Evolutionary conservation across 2,113 vertebrate genomes (phyloP).

Genomic region (Myrmophylax atrothorax): DNA sequence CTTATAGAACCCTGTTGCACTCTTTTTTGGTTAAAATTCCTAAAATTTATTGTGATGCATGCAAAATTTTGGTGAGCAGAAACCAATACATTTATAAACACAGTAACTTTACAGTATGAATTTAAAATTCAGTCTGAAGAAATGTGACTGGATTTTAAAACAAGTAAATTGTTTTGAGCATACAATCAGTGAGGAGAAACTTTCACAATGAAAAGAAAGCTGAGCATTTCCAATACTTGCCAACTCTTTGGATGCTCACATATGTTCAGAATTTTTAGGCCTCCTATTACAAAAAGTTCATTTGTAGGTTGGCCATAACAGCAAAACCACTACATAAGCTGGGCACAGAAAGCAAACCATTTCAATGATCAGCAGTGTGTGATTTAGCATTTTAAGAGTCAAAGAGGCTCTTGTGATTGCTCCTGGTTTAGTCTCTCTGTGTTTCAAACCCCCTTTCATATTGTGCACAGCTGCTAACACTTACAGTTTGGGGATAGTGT

Average conservation of each 20-base stretch:
- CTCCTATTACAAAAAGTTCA: constrained; percentile 52
- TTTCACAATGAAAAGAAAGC: background rate
- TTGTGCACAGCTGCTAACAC: constrained; percentile 64
- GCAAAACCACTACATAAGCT: constrained; percentile 48
- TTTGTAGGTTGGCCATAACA: constrained; percentile 47
- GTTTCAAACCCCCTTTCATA: constrained; percentile 27
- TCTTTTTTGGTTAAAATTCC: background rate
- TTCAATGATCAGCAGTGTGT: constrained; percentile 39
- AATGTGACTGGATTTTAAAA: background rate
- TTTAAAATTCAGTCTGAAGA: background rate
- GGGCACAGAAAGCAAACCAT: constrained; percentile 38
- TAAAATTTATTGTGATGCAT: background rate
- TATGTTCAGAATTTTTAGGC: constrained; percentile 28
- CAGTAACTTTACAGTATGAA: background rate
- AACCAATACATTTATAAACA: background rate
- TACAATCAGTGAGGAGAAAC: background rate
- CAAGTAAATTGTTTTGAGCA: background rate
- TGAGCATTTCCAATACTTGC: background rate
- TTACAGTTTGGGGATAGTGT: constrained; percentile 59
- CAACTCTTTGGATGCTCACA: background rate
- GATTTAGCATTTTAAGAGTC: constrained; percentile 60
- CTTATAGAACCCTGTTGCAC: background rate
- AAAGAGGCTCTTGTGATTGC: constrained; percentile 59
- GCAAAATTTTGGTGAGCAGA: background rate
- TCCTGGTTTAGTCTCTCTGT: constrained; percentile 1